Evolutionary conservation across 2,113 vertebrate species (phyloP), one percentile per base, ranked within the genome.

Genomic region (Mus musculus): DNA sequence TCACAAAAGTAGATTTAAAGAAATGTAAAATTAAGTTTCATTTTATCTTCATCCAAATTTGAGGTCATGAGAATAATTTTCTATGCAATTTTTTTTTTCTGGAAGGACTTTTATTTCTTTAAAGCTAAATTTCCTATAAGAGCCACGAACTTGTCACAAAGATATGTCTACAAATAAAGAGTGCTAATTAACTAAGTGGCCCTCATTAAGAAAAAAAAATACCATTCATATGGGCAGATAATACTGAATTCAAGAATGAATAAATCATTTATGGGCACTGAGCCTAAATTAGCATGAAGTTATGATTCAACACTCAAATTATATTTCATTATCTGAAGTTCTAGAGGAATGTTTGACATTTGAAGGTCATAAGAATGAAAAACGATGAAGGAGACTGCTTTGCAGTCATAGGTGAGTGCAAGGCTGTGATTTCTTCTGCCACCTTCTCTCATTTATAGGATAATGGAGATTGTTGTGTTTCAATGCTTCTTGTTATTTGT

Each of bases 341-440:
- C 42, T 14, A 95, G 81, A 96, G 95, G 96, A 82, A 96, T 88
- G n/a, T 88, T 89, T 98, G 98, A 97, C 94, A 98, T 98, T 98
- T 98, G 98, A 98, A 98, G 96, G 97, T 98, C 98, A 98, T 97
- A 96, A 71, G 94, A 98, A 75, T 97, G 84, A 97, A 52, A 95
- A 56, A 92, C 46, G 88, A 97, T 97, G 65, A 77, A 42, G 22
- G 72, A 97, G 96, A 97, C 96, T 73, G 90, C 90, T 97, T 98
- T 98, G 93, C 63, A 96, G 97, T 98, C 96, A 96, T 78, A 95
- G 36, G 93, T 13, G 76, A 86, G 52, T 96, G 93, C 97, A 97
- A 91, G 12, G 78, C 24, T 91, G 39, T 19, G 85, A 92, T 93
- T 97, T 90, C 46, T 94, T 89, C 76, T 73, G 36, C 24, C 69